Percentiles rank a stretch among this genome's conserved stretches.
Evolutionary conservation across 2,113 vertebrate species (phyloP).

Genomic region (Nyctibius bracteatus): DNA sequence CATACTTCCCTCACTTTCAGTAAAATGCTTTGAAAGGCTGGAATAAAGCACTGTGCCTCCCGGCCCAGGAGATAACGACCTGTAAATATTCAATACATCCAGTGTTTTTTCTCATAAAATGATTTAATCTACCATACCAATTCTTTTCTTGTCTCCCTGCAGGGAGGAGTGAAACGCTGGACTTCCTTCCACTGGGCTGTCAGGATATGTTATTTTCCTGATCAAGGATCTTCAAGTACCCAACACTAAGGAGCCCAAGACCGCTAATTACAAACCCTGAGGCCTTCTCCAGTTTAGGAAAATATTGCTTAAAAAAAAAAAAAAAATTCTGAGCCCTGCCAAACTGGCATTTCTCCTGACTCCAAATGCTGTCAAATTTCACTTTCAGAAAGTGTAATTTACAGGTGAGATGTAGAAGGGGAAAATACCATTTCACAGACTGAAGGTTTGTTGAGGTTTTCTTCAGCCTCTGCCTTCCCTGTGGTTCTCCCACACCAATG

Average conservation of each 20-base stretch:
- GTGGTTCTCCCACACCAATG: not conserved
- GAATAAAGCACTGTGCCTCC: not conserved
- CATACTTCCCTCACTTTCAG: not conserved
- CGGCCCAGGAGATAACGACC: not conserved
- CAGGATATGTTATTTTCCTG: not conserved
- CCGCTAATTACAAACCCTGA: constrained; percentile 1
- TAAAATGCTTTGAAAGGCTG: not conserved
- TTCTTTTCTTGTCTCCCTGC: not conserved
- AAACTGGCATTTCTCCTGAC: not conserved
- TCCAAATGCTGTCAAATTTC: constrained; percentile 16
- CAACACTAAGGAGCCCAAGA: not conserved
- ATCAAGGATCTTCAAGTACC: not conserved
- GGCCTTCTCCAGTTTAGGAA: not conserved
- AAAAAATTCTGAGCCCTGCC: not conserved
- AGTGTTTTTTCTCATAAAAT: not conserved
- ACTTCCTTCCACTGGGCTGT: not conserved
- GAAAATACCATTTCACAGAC: not conserved
- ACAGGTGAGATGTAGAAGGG: not conserved
- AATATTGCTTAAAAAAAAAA: not conserved
- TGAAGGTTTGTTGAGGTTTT: not conserved
- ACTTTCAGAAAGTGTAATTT: not conserved
- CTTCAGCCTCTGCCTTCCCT: not conserved
- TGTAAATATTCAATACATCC: not conserved
- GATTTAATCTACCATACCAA: not conserved
- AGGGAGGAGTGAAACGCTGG: not conserved